A percentile compares a stretch with the other conserved stretches of the same genome.
Conservation (phyloP, 2,113 vertebrate species). For the Myotis brandtii region DNA sequence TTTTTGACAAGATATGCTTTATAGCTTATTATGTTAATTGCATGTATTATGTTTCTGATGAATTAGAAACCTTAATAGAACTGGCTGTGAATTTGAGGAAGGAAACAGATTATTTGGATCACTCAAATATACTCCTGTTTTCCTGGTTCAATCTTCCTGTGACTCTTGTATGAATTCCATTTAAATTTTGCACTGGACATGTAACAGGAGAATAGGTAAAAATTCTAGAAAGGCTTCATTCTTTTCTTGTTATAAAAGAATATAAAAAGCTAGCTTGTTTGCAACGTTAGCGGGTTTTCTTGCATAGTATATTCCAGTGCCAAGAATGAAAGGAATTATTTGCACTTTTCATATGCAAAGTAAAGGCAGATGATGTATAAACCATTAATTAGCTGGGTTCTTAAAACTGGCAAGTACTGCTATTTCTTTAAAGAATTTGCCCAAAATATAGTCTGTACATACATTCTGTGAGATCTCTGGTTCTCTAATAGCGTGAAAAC, state of each 20-base stretch:
- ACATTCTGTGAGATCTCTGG: not conserved
- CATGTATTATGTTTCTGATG: not conserved
- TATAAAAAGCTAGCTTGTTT: not conserved
- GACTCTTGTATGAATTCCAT: not conserved
- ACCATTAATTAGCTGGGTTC: not conserved
- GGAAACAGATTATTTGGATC: not conserved
- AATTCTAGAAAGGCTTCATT: not conserved
- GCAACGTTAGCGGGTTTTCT: not conserved
- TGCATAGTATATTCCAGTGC: not conserved
- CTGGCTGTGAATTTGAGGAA: not conserved
- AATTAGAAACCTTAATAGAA: constrained; percentile 4
- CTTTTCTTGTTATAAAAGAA: constrained; percentile 11
- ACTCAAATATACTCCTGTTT: constrained; percentile 15
- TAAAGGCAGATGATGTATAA: not conserved
- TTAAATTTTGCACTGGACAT: not conserved
- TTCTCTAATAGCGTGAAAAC: not conserved
- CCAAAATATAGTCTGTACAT: not conserved
- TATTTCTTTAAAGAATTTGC: not conserved
- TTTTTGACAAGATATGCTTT: not conserved
- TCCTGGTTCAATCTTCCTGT: not conserved
- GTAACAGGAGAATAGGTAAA: not conserved
- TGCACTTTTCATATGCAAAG: not conserved
- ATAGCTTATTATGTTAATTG: constrained; percentile 29
- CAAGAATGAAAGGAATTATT: not conserved
- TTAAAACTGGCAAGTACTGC: not conserved